These are phyloP conservation scores for Noctua fimbriata DNA, from an alignment of 2,888 invertebrate species.

Conservation along the genomic window DNA sequence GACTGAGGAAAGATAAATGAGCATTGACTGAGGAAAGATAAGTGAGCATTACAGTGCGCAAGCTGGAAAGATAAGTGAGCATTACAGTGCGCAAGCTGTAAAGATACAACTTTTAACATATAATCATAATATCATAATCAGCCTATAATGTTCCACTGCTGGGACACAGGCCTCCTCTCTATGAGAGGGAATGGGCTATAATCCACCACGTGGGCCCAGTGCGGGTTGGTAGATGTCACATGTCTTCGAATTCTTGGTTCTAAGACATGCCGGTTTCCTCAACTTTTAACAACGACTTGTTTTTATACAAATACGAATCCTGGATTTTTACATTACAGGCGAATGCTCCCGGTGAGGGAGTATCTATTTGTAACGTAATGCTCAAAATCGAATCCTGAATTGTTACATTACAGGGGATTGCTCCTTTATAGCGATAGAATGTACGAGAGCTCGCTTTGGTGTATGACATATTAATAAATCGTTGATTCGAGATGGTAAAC, in stretches of 20 bases:
- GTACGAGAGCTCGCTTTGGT: not conserved
- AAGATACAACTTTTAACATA: not conserved
- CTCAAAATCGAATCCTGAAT: not conserved
- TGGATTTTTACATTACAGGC: not conserved
- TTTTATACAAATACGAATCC: not conserved
- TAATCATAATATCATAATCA: too few relatives aligned
- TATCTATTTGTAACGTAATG: not conserved
- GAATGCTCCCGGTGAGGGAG: not conserved
- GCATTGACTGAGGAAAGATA: not conserved
- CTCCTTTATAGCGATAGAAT: constrained; percentile 17
- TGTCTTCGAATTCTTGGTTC: too few relatives aligned
- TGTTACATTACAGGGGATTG: not conserved
- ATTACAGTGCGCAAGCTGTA: not conserved
- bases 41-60: too few relatives aligned
- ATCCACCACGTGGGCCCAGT: too few relatives aligned
- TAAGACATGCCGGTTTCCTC: too few relatives aligned
- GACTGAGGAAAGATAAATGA: not conserved
- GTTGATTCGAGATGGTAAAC: too few relatives aligned
- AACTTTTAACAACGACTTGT: not conserved
- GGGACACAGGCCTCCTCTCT: too few relatives aligned
- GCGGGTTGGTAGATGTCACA: too few relatives aligned
- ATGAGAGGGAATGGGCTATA: too few relatives aligned
- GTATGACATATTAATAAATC: too few relatives aligned
- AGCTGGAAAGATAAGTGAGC: not conserved
- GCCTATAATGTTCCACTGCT: too few relatives aligned